Conservation (phyloP, 2,797 vertebrate species). For the Lagocephalus sceleratus region DNA sequence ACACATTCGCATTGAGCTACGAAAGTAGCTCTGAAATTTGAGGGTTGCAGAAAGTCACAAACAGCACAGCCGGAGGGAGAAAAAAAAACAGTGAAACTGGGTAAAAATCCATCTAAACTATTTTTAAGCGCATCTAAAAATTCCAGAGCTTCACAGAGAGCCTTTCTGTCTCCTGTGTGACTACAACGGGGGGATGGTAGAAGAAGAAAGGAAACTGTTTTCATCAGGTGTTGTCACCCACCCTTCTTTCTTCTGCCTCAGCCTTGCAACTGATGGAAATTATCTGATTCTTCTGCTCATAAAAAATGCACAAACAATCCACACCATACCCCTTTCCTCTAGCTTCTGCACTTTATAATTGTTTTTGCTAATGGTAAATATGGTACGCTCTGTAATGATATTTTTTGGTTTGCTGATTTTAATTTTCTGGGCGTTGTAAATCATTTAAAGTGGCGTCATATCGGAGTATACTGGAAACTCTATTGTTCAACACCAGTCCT, state of each 20-base stretch:
- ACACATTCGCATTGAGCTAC: too few species aligned
- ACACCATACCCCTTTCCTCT: background rate
- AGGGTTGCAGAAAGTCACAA: constrained; percentile 12
- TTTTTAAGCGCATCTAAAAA: constrained; percentile 23
- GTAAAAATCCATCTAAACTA: constrained; percentile 48
- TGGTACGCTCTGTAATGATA: background rate
- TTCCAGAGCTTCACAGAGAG: constrained; percentile 44
- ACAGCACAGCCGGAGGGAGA: constrained; percentile 20
- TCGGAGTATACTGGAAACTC: constrained; percentile 6
- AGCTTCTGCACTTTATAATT: background rate
- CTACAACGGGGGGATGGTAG: constrained; percentile 41
- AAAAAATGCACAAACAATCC: constrained; percentile 3
- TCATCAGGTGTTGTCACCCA: constrained; percentile 37
- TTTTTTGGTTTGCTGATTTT: background rate
- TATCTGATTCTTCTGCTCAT: constrained; percentile 8
- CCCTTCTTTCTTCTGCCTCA: constrained; percentile 28
- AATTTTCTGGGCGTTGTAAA: background rate
- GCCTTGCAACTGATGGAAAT: constrained; percentile 26
- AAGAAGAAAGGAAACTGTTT: constrained; percentile 45
- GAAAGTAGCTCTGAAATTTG: constrained; percentile 4
- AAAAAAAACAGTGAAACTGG: constrained; percentile 43
- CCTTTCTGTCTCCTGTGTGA: constrained; percentile 34
- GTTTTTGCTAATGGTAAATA: background rate
- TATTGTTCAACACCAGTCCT: background rate
- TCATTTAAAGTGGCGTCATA: background rate